Conservation (phyloP, 2,797 vertebrate genomes). For the Spondyliosoma cantharus region DNA sequence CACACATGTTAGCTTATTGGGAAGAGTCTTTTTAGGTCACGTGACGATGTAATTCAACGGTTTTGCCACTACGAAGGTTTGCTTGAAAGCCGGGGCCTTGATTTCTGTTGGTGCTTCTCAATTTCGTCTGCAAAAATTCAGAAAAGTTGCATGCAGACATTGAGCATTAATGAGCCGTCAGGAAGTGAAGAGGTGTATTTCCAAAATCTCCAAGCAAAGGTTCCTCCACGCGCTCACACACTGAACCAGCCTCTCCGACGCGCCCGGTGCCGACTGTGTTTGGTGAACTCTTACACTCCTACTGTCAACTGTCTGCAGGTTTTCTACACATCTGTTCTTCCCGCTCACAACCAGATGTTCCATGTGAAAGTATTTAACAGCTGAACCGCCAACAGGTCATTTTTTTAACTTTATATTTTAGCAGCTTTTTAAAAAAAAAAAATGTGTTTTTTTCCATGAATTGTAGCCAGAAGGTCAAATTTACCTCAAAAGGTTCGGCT, state of each 20-base stretch:
- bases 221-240: no score
- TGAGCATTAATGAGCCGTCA: no score
- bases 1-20: no score
- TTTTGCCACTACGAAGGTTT: no score
- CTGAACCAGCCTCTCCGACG: not conserved
- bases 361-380: conserved; percentile 46
- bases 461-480: conserved; percentile 27
- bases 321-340: conserved; percentile 45
- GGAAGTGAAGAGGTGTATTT: not conserved
- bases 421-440: not conserved
- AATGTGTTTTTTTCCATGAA: conserved; percentile 1
- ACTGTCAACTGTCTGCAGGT: conserved; percentile 20
- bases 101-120: no score
- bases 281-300: conserved; percentile 46
- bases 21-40: no score
- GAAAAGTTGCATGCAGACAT: no score
- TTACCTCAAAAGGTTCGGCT: conserved; percentile 2
- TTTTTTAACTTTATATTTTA: conserved; percentile 21
- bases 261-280: not conserved
- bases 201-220: no score
- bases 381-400: conserved; percentile 32
- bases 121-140: no score
- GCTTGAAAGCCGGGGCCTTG: no score
- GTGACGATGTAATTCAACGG: no score
- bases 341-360: conserved; percentile 37